These are phyloP conservation scores for Octodonta nipae DNA, from an alignment of 2,888 invertebrate genomes.

Conservation along the genomic window DNA sequence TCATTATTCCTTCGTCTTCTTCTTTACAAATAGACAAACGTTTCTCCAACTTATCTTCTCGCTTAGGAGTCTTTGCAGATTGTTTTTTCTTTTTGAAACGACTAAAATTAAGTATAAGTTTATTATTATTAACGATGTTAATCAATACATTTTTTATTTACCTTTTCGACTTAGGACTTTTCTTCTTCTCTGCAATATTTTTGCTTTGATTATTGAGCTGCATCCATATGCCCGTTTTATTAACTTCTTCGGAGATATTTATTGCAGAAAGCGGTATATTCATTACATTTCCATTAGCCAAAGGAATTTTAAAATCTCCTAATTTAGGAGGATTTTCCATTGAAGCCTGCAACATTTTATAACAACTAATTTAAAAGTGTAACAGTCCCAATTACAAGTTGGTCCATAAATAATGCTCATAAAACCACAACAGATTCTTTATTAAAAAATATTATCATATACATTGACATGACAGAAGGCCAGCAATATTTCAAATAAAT, in stretches of 20 bases:
- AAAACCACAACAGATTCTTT: too few species aligned
- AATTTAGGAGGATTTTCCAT: too few species aligned
- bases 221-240: constrained; percentile 88
- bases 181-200: constrained; percentile 30
- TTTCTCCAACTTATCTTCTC: constrained; percentile 40
- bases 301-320: constrained; percentile 66
- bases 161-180: constrained; percentile 20
- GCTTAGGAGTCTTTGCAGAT: constrained; percentile 52
- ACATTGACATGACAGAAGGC: too few species aligned
- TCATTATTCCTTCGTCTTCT: constrained; percentile 57
- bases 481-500: too few species aligned
- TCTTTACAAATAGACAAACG: constrained; percentile 77
- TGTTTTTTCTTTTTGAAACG: constrained; percentile 51
- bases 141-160: constrained; percentile 8
- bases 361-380: too few species aligned
- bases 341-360: too few species aligned
- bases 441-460: too few species aligned
- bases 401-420: too few species aligned
- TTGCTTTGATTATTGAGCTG: constrained; percentile 64
- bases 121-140: background rate
- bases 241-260: constrained; percentile 86
- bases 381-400: too few species aligned
- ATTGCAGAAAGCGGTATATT: constrained; percentile 75
- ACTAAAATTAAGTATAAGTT: too few species aligned
- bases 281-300: constrained; percentile 81